Conservation (phyloP, 2,797 vertebrate species). For the Dipus sagitta region DNA sequence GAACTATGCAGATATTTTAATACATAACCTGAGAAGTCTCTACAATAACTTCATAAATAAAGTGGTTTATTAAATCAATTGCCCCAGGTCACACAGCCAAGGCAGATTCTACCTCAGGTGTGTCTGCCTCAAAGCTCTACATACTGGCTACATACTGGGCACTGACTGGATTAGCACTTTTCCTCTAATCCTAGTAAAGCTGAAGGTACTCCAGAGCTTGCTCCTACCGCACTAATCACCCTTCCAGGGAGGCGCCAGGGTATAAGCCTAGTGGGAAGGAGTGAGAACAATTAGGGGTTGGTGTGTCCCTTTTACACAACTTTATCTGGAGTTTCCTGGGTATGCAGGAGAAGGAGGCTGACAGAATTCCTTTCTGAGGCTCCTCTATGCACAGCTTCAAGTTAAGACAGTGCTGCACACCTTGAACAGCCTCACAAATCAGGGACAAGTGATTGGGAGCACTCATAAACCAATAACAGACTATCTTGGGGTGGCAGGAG, state of each 20-base stretch:
- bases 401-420: background rate
- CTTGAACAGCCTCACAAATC: background rate
- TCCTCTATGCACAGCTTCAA: background rate
- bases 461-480: background rate
- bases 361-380: background rate
- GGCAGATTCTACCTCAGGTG: background rate
- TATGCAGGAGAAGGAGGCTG: background rate
- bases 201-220: background rate
- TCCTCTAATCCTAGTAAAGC: background rate
- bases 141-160: background rate
- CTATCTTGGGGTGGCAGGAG: background rate
- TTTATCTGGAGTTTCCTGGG: background rate
- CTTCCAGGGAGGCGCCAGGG: background rate
- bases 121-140: background rate
- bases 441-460: fast-evolving
- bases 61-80: background rate
- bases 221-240: background rate
- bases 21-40: background rate
- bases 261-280: background rate
- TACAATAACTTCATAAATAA: background rate
- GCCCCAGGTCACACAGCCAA: background rate
- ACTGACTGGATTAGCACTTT: background rate
- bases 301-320: background rate
- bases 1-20: background rate
- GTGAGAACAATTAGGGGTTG: background rate